A percentile compares a stretch with the other conserved stretches of the same genome.
Conservation (phyloP, 2,113 vertebrate genomes). For the Hemiprocne comata region DNA sequence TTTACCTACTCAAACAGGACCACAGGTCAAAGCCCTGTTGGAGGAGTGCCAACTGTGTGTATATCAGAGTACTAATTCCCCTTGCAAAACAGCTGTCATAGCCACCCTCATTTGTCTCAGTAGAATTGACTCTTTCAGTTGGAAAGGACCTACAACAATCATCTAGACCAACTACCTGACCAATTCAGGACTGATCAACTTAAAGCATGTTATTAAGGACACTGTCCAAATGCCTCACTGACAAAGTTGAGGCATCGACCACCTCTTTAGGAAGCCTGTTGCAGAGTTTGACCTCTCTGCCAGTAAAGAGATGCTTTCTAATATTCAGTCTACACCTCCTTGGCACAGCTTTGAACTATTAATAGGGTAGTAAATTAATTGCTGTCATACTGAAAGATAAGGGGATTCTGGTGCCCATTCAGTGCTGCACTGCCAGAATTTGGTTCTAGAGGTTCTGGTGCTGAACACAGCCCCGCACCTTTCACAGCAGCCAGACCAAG, state of each 20-base stretch:
- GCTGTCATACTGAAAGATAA: neutral
- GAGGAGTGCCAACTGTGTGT: neutral
- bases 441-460: neutral
- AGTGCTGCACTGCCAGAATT: fast-evolving
- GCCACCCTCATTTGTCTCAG: neutral
- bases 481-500: neutral
- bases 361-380: neutral
- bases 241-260: too few species aligned
- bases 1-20: neutral
- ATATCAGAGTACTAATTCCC: neutral
- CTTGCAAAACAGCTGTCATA: neutral
- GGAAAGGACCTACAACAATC: too few species aligned
- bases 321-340: too few species aligned
- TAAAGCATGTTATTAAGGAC: too few species aligned
- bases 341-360: too few species aligned
- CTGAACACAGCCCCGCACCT: neutral
- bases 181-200: too few species aligned
- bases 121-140: too few species aligned
- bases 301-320: too few species aligned
- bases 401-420: neutral
- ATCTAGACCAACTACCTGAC: too few species aligned
- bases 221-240: too few species aligned
- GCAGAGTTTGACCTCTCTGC: too few species aligned
- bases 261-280: too few species aligned
- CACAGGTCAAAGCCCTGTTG: neutral